Conservation (phyloP, 2,888 invertebrate genomes). For the Morpho achilles region DNA sequence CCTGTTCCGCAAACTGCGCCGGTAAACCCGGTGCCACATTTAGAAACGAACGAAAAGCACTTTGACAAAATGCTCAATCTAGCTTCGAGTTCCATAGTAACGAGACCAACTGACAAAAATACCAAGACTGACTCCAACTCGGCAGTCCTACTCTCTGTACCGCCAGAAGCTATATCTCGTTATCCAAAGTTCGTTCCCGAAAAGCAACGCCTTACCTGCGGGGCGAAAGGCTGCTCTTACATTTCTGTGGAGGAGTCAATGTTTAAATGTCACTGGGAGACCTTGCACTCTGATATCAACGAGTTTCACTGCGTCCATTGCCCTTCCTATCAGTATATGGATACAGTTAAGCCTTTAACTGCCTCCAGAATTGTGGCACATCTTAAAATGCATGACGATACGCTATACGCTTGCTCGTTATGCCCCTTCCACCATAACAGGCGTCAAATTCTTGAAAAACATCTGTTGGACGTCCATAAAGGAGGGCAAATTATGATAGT, state of each 20-base stretch:
- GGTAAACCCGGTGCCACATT: slow-evolving; percentile 89
- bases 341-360: slow-evolving; percentile 62
- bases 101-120: slow-evolving; percentile 39
- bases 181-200: slow-evolving; percentile 76
- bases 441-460: slow-evolving; percentile 82
- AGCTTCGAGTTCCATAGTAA: slow-evolving; percentile 82
- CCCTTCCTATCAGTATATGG: slow-evolving; percentile 73
- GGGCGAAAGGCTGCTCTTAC: slow-evolving; percentile 84
- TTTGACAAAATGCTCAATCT: slow-evolving; percentile 92
- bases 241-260: slow-evolving; percentile 85
- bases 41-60: slow-evolving; percentile 87
- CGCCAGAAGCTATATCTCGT: slow-evolving; percentile 41
- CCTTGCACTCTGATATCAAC: slow-evolving; percentile 81
- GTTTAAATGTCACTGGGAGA: slow-evolving; percentile 85
- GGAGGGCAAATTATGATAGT: slow-evolving; percentile 60
- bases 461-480: slow-evolving; percentile 81
- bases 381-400: slow-evolving; percentile 86
- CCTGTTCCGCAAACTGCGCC: slow-evolving; percentile 84
- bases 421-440: slow-evolving; percentile 84
- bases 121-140: slow-evolving; percentile 27
- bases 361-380: slow-evolving; percentile 84
- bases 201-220: slow-evolving; percentile 83
- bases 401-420: slow-evolving; percentile 84
- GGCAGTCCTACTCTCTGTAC: slow-evolving; percentile 27
- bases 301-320: slow-evolving; percentile 87